Evolutionary conservation across 1,140 invertebrate genomes (phyloP).

Genomic region (Notospermus geniculatus): DNA sequence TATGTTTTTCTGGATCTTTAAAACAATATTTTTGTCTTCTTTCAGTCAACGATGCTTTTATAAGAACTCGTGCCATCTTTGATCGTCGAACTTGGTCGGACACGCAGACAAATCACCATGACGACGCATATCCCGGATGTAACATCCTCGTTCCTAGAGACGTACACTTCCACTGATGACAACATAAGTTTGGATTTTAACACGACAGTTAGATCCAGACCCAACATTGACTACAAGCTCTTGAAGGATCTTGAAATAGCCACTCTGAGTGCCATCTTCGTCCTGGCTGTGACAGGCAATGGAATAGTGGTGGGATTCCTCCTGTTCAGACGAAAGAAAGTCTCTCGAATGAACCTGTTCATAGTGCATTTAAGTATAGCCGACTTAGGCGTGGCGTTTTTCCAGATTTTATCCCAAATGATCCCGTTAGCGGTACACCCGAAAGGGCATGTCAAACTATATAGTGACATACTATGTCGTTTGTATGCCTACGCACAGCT

Average conservation of each 20-base stretch:
- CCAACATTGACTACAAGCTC: too few relatives aligned
- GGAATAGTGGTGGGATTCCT: not conserved
- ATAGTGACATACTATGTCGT: not conserved
- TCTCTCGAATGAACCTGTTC: not conserved
- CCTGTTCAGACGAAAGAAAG: not conserved
- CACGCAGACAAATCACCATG: too few relatives aligned
- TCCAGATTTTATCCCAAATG: not conserved
- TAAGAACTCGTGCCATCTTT: too few relatives aligned
- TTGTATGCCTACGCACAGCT: not conserved
- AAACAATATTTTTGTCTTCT: too few relatives aligned
- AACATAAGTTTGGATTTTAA: too few relatives aligned
- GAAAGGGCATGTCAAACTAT: not conserved
- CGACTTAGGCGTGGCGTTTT: slow-evolving; percentile 1
- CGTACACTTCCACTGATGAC: too few relatives aligned
- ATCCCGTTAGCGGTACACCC: not conserved
- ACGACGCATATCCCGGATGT: too few relatives aligned
- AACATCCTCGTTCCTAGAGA: too few relatives aligned
- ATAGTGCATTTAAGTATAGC: slow-evolving; percentile 2
- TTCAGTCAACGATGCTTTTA: too few relatives aligned
- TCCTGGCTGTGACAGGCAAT: not conserved
- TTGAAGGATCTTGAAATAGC: not conserved
- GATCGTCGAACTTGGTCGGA: too few relatives aligned
- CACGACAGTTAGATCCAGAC: too few relatives aligned
- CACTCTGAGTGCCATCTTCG: not conserved
- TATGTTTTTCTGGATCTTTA: too few relatives aligned